These are phyloP conservation scores for Rostratula benghalensis DNA, from an alignment of 2,113 vertebrate genomes.

Conservation along the genomic window DNA sequence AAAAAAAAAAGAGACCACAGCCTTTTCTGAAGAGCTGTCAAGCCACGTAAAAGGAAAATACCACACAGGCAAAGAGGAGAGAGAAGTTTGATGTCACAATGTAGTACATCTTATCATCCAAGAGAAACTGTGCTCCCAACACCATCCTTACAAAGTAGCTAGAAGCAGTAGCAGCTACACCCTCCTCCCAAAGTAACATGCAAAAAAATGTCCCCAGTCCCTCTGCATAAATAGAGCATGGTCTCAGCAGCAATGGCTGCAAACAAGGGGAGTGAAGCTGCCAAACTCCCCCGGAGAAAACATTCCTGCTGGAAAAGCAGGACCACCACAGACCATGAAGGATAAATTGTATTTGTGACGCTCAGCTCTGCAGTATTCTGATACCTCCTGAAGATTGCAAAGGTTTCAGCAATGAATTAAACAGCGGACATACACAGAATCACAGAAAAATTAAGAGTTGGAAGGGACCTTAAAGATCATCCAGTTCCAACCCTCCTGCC, in stretches of 20 bases:
- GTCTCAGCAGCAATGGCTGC: not conserved
- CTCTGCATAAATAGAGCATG: accelerated
- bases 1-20: not conserved
- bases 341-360: accelerated
- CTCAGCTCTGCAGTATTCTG: accelerated
- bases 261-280: not conserved
- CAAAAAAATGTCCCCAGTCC: not conserved
- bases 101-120: not conserved
- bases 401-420: accelerated
- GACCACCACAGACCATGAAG: accelerated
- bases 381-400: not conserved
- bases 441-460: no score
- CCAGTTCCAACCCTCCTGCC: no score
- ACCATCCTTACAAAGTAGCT: not conserved
- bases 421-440: not conserved
- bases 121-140: not conserved
- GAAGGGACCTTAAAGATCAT: no score
- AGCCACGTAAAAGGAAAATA: not conserved
- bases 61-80: accelerated
- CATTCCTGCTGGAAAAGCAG: not conserved
- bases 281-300: not conserved
- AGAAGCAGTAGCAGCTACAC: not conserved
- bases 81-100: not conserved
- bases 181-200: not conserved
- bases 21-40: not conserved